Conservation (phyloP, 2,888 invertebrate genomes). For the Hermaeophaga mercurialis region DNA sequence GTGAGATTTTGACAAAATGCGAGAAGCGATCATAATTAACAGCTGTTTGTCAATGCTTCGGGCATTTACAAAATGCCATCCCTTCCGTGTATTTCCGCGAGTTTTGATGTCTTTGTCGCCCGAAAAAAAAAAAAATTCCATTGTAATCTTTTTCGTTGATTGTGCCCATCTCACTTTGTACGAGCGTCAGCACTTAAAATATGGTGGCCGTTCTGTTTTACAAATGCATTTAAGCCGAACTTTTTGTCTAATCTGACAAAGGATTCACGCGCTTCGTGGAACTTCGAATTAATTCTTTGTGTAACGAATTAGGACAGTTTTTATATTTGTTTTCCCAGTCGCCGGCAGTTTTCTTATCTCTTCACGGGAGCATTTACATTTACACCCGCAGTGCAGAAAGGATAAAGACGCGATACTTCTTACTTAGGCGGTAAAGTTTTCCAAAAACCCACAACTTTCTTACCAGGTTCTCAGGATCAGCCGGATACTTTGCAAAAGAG, state of each 20-base stretch:
- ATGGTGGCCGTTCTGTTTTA: conserved; percentile 37
- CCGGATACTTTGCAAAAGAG: background rate
- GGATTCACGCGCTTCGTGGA: conserved; percentile 30
- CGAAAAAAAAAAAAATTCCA: conserved; percentile 11
- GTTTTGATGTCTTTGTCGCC: conserved; percentile 6
- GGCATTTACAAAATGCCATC: background rate
- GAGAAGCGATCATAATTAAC: conserved; percentile 3
- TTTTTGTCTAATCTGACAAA: conserved; percentile 40
- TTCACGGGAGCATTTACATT: conserved; percentile 20
- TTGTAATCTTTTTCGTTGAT: conserved; percentile 13
- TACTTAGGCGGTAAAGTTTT: conserved; percentile 11
- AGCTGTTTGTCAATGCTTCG: background rate
- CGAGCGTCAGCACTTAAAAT: conserved; percentile 31
- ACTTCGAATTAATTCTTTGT: conserved; percentile 39
- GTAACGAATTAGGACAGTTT: conserved; percentile 39
- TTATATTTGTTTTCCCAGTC: conserved; percentile 36
- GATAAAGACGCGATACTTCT: conserved; percentile 6
- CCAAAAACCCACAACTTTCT: background rate
- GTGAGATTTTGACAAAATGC: background rate
- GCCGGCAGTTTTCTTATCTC: conserved; percentile 31
- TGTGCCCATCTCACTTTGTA: conserved; percentile 19
- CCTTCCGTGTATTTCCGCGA: background rate
- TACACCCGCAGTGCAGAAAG: conserved; percentile 6
- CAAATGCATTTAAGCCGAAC: conserved; percentile 38
- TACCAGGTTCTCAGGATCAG: background rate